phyloP scores from a whole-genome alignment of 2,888 invertebrate genomes.

The Liposcelis brunnea region DNA sequence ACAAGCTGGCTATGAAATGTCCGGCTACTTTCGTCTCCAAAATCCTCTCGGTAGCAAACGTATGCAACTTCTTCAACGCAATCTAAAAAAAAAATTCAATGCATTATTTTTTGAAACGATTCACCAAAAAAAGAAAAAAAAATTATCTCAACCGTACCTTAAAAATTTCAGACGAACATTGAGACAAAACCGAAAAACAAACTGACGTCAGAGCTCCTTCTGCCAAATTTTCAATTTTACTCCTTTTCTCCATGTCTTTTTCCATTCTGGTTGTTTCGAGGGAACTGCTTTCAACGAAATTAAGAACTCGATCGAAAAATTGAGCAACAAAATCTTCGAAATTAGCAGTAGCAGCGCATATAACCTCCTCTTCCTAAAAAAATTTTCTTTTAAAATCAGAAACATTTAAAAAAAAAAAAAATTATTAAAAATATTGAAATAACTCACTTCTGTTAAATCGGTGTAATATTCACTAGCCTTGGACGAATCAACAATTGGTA shows the following conservation, averaged over 20 bases:
- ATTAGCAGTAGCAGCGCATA: slow-evolving; percentile 66
- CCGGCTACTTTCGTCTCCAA: slow-evolving; percentile 74
- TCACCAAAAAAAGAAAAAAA: slow-evolving; percentile 1
- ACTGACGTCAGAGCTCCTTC: slow-evolving; percentile 53
- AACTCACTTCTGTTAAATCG: slow-evolving; percentile 45
- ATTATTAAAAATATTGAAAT: neutral
- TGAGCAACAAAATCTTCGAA: slow-evolving; percentile 80
- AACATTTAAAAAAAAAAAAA: slow-evolving; percentile 5
- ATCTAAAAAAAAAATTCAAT: slow-evolving; percentile 24
- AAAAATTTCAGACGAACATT: slow-evolving; percentile 48
- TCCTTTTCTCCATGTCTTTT: slow-evolving; percentile 36
- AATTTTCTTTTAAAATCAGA: neutral
- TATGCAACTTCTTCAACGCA: slow-evolving; percentile 56
- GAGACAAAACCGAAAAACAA: slow-evolving; percentile 47
- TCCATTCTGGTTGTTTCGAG: slow-evolving; percentile 50
- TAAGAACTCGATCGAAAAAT: slow-evolving; percentile 60
- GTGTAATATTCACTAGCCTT: slow-evolving; percentile 45
- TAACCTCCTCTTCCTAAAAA: slow-evolving; percentile 47
- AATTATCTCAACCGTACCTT: slow-evolving; percentile 21
- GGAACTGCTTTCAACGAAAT: slow-evolving; percentile 51
- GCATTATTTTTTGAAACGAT: neutral
- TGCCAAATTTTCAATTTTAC: slow-evolving; percentile 49
- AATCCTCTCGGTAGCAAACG: slow-evolving; percentile 55
- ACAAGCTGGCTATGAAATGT: slow-evolving; percentile 54
- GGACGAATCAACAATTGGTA: slow-evolving; percentile 75